A percentile compares a stretch with the other conserved stretches of the same genome.
phyloP scores from a whole-genome alignment of 2,888 invertebrate species.

The Silvanus unidentatus region DNA sequence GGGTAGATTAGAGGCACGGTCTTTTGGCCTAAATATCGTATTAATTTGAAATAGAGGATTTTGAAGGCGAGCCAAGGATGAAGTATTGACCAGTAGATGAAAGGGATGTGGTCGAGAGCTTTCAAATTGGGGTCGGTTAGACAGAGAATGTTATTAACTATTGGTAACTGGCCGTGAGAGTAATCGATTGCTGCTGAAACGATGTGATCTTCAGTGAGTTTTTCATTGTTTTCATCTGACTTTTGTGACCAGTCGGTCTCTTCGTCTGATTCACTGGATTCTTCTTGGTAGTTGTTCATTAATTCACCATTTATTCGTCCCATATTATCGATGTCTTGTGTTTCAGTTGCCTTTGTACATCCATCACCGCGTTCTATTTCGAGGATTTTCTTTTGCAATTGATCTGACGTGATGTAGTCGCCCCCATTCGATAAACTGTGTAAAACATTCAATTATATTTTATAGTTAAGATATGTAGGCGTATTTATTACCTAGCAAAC shows the following conservation, averaged over 20 bases:
- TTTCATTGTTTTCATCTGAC: conserved; percentile 53
- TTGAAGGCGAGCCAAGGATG: conserved; percentile 68
- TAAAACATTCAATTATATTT: conserved; percentile 5
- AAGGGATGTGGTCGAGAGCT: conserved; percentile 65
- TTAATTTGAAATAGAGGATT: conserved; percentile 60
- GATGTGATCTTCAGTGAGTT: conserved; percentile 73
- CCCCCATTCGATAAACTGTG: conserved; percentile 75
- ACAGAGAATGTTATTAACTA: conserved; percentile 65
- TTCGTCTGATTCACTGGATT: conserved; percentile 36
- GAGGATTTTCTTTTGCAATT: conserved; percentile 69
- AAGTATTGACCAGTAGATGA: conserved; percentile 65
- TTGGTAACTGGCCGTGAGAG: conserved; percentile 71
- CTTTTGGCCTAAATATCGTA: conserved; percentile 52
- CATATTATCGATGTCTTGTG: conserved; percentile 18
- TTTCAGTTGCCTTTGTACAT: conserved; percentile 24
- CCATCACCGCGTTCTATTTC: conserved; percentile 52
- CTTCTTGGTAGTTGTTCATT: conserved; percentile 32
- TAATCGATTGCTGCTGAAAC: conserved; percentile 77
- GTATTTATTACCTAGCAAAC: conserved; percentile 65
- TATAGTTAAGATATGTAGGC: conserved; percentile 3
- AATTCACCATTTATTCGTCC: conserved; percentile 33
- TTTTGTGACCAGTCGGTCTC: conserved; percentile 45
- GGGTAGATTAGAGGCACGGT: conserved; percentile 53
- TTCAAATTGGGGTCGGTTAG: conserved; percentile 63
- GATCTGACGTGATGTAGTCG: conserved; percentile 80